A percentile compares a stretch with the other conserved stretches of the same genome.
phyloP scores from a whole-genome alignment of 2,113 vertebrate genomes.

The Climacteris rufus region DNA sequence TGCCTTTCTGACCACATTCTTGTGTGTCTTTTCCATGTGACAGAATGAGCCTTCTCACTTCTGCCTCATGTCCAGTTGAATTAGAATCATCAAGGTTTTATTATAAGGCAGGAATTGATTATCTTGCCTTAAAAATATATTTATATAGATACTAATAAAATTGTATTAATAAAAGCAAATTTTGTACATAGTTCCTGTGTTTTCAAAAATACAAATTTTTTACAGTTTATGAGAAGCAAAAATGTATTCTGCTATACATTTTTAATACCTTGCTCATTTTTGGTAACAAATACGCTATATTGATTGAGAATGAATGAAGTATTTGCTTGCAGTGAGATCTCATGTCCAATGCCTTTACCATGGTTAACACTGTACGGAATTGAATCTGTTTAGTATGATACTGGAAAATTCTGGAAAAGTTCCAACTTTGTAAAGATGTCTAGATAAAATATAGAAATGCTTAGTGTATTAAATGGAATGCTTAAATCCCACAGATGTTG shows the following conservation, averaged over 20 bases:
- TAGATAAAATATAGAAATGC: slow-evolving; percentile 14
- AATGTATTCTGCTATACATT: neutral
- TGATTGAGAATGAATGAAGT: neutral
- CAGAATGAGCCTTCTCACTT: neutral
- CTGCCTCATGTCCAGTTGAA: neutral
- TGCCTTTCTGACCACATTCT: neutral
- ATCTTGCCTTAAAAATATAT: neutral
- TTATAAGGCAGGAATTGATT: neutral
- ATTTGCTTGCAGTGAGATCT: neutral
- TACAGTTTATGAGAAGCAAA: neutral
- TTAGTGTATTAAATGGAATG: neutral
- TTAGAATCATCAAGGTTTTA: neutral
- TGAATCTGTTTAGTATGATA: slow-evolving; percentile 25
- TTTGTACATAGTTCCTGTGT: neutral
- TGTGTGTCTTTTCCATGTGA: neutral
- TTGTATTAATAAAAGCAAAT: neutral
- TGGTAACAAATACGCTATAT: neutral
- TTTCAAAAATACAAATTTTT: neutral
- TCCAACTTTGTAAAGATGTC: slow-evolving; percentile 11
- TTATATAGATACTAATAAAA: neutral
- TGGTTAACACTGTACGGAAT: neutral
- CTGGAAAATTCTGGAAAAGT: slow-evolving; percentile 46
- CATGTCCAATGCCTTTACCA: neutral
- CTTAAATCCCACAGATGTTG: neutral
- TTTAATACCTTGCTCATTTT: neutral